Evolutionary conservation across 1,140 invertebrate genomes (phyloP).

Genomic region (Aphaenogaster ashmeadi): DNA sequence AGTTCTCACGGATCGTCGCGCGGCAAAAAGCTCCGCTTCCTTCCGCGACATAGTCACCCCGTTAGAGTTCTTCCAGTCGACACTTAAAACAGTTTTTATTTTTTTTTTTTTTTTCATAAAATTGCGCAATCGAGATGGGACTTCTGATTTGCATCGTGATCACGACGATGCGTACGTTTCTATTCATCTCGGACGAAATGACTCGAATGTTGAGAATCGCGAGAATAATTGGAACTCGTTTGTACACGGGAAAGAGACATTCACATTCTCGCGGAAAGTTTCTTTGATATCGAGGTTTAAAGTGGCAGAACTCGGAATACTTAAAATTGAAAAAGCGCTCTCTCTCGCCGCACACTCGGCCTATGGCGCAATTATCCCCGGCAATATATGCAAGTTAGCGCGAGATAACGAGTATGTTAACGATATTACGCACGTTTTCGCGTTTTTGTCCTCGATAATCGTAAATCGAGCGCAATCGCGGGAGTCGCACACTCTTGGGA

Average conservation of each 20-base stretch:
- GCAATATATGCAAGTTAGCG: slow-evolving; percentile 10
- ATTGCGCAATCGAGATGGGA: not conserved
- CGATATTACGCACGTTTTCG: slow-evolving; percentile 4
- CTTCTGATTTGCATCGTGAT: not conserved
- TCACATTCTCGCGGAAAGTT: not conserved
- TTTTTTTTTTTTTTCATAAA: not conserved
- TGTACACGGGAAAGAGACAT: not conserved
- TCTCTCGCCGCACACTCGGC: not conserved
- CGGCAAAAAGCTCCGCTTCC: slow-evolving; percentile 15
- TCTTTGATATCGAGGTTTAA: not conserved
- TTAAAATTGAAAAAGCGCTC: not conserved
- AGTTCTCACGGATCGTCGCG: slow-evolving; percentile 46
- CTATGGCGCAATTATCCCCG: slow-evolving; percentile 1
- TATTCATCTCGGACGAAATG: not conserved
- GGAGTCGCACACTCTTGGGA: not conserved
- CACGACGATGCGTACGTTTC: not conserved
- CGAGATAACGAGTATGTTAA: slow-evolving; percentile 33
- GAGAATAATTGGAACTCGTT: not conserved
- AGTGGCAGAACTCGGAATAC: not conserved
- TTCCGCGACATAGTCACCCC: not conserved
- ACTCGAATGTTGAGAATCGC: not conserved
- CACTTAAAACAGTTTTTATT: not conserved
- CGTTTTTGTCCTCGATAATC: slow-evolving; percentile 32
- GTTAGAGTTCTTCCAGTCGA: not conserved
- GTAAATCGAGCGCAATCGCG: slow-evolving; percentile 7